Base-by-base conservation (phyloP, 1,140 invertebrate species). In the Drosophila grimshawi region DNA sequence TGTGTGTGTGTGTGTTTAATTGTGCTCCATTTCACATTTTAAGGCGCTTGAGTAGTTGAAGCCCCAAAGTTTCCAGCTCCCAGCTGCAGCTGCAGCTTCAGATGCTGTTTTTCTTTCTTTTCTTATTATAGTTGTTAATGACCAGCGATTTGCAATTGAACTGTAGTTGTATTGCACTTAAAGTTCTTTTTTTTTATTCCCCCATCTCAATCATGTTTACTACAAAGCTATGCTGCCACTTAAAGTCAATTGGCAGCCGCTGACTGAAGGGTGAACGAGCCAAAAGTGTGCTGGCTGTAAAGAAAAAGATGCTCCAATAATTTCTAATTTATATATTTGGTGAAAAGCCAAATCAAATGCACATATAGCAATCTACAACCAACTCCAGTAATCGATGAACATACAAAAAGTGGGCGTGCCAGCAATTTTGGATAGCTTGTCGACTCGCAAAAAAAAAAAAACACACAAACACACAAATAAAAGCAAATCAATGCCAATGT, bases 301-400 rank as follows among this genome's bases (percentile, higher is more conserved):
- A 19, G 19, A 19, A 46, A 64, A 71, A 83, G 75, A 83, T 71
- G 75, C 85, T 89, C 62, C 78, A 90, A 90, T 85, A 85, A 89
- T 86, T 90, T 90, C 86, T 85, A 89, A 89, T 89, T 89, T 88
- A 90, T 80, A 83, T 81, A 73, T 78, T 82, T 71, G 78, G 71
- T 82, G 69, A 73, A 75, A 85, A 68, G 70, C 60, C 67, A 80
- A 83, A 79, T 68, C 64, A 83, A 80, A 83, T 62, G 80, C 65
- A 83, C 80, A 83, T 83, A 79, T 83, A 83, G 62, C 72, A 89
- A 89, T 86, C 81, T 86, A 43, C 39, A 43, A 80, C 78, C 59
- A 81, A 77, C 62, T n/a, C 19, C 27, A 56, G 72, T 69, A 86
- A 79, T 86, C 82, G 78, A 81, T 79, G 78, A 46, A 82, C 80